Percentiles rank a stretch among this genome's conserved stretches.
These are phyloP conservation scores for Picus viridis DNA, from an alignment of 2,797 vertebrate species.

Conservation along the genomic window DNA sequence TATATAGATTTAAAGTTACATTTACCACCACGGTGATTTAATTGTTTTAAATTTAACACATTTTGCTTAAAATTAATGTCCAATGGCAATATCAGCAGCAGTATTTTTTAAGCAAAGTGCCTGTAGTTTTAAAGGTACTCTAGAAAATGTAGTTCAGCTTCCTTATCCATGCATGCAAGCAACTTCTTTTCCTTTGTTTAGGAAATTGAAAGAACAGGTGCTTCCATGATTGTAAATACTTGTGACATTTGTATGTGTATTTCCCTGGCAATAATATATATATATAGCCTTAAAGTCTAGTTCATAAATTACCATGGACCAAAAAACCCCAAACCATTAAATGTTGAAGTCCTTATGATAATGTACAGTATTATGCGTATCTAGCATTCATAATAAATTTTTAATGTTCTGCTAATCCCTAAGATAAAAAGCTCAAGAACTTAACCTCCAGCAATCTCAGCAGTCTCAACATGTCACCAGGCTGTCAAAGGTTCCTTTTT, in stretches of 20 bases:
- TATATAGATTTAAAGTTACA: background rate
- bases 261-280: slow-evolving; percentile 36
- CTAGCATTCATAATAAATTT: slow-evolving; percentile 82
- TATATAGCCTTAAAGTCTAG: slow-evolving; percentile 69
- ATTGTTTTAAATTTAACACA: background rate
- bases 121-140: background rate
- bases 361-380: slow-evolving; percentile 80
- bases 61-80: background rate
- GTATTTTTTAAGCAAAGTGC: background rate
- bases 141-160: background rate
- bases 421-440: slow-evolving; percentile 78
- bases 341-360: slow-evolving; percentile 83
- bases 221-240: slow-evolving; percentile 24
- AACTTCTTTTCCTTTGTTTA: slow-evolving; percentile 29
- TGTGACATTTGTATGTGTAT: background rate
- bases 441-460: slow-evolving; percentile 78
- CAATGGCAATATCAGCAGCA: background rate
- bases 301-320: slow-evolving; percentile 84
- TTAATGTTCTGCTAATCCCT: slow-evolving; percentile 83
- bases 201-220: background rate
- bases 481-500: slow-evolving; percentile 72
- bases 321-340: slow-evolving; percentile 84
- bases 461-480: slow-evolving; percentile 64
- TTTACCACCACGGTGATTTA: background rate
- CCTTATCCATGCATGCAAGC: background rate